These are phyloP conservation scores for Elachura formosa DNA, from an alignment of 2,113 vertebrate genomes.

Conservation along the genomic window DNA sequence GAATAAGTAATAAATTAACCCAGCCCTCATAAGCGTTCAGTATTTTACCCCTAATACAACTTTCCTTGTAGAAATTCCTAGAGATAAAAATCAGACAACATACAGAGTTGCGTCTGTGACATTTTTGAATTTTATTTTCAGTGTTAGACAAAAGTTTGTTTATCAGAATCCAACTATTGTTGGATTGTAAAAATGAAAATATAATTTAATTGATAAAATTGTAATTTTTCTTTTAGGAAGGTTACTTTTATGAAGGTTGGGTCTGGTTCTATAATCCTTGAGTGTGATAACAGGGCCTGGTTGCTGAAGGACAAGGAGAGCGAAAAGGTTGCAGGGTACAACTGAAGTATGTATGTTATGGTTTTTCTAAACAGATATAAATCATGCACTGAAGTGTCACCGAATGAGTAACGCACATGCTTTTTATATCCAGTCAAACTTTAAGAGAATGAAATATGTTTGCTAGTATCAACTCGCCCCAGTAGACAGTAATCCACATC, in stretches of 20 bases:
- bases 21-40: background rate
- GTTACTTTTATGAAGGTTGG: background rate
- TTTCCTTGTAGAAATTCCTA: too few relatives aligned
- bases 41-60: background rate
- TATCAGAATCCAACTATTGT: background rate
- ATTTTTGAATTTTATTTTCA: background rate
- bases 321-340: background rate
- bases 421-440: conserved; percentile 39
- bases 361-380: conserved; percentile 21
- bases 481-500: conserved; percentile 33
- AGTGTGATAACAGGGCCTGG: background rate
- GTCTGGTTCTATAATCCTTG: background rate
- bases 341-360: background rate
- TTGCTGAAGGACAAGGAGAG: background rate
- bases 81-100: background rate
- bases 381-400: conserved; percentile 2
- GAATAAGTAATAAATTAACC: background rate
- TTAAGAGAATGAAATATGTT: conserved; percentile 47
- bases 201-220: too few relatives aligned
- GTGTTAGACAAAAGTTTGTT: background rate
- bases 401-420: background rate
- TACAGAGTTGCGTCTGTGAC: background rate
- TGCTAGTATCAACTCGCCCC: conserved; percentile 11
- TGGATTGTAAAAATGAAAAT: too few relatives aligned
- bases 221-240: background rate